A percentile compares a stretch with the other conserved stretches of the same genome.
Evolutionary conservation across 2,888 invertebrate genomes (phyloP).

Genomic region (Dexiosoma caninum): DNA sequence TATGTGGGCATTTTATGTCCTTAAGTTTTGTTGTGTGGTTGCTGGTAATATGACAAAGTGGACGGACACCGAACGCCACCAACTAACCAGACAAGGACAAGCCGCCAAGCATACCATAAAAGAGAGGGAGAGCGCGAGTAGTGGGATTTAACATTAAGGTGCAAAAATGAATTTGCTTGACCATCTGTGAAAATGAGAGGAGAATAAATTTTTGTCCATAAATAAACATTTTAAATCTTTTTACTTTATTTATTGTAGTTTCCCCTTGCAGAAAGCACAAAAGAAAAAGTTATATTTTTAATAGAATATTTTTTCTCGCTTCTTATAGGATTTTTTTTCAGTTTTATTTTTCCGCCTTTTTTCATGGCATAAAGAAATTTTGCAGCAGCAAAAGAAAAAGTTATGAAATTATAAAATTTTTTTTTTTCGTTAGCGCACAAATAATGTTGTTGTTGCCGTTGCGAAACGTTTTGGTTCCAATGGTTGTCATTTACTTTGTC

Average conservation of each 20-base stretch:
- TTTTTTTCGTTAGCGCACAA: slow-evolving; percentile 15
- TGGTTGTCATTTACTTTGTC: slow-evolving; percentile 59
- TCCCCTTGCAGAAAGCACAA: slow-evolving; percentile 1
- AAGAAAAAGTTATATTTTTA: slow-evolving; percentile 23
- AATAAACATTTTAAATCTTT: slow-evolving; percentile 64
- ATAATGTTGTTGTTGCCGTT: slow-evolving; percentile 5
- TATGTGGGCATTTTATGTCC: slow-evolving; percentile 51
- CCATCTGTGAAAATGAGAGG: slow-evolving; percentile 66
- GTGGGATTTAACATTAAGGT: not conserved
- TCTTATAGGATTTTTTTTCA: slow-evolving; percentile 11
- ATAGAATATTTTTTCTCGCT: slow-evolving; percentile 40
- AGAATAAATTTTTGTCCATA: slow-evolving; percentile 66
- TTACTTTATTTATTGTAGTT: slow-evolving; percentile 16
- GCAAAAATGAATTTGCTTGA: slow-evolving; percentile 64
- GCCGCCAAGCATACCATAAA: not conserved
- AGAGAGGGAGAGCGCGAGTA: no score
- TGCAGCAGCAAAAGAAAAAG: not conserved
- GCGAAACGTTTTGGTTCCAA: slow-evolving; percentile 36
- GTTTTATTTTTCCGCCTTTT: not conserved
- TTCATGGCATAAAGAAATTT: not conserved
- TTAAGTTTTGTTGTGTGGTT: slow-evolving; percentile 42
- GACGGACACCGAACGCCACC: not conserved
- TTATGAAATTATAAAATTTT: slow-evolving; percentile 40
- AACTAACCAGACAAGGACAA: no score
- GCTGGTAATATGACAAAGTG: slow-evolving; percentile 21